Base-by-base conservation (phyloP, 2,797 vertebrate species). In the Tenualosa thibaudeaui region DNA sequence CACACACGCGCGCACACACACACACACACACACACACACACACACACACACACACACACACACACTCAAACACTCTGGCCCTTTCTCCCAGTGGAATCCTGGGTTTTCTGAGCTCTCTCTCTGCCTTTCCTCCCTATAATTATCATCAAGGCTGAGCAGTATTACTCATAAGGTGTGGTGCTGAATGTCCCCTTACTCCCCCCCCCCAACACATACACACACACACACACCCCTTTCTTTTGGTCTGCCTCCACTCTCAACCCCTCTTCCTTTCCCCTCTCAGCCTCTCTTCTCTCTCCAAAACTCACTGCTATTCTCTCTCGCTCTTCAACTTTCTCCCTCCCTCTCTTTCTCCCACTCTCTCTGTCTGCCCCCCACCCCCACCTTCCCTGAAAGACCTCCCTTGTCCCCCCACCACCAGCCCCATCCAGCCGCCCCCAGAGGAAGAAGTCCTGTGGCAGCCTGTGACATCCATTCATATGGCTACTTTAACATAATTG, bases 401-500 rank as follows among this genome's bases (percentile, higher is more conserved):
- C 92, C 91, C 92, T 90, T 93, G 92, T 89, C 85, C 24, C 62
- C 62, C 60, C 4, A 0, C 19, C 68, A 26, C 37, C 19, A 37
- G 1, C 37, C 2, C n/a, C 15, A 12, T 0, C 75, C 22, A 40
- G 2, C 88, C 85, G 75, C 88, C 87, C 86, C 58, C 81, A 1
- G 62, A 65, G 60, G 60, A 65, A 90, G 89, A 87, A 87, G 90
- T 88, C 89, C 91, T 87, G 92, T 92, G 93, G 93, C 93, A 92
- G 91, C 90, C 91, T 84, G 90, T 85, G 85, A 93, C 90, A 91
- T 92, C 90, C 89, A 91, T 91, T 91, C 92, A 88, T 90, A 90
- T 88, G 88, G 89, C 89, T 89, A 90, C 93, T 93, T 93, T 86
- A 88, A 86, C 93, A 92, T 94, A 93, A 95, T 94, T 93, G 92